A percentile compares a stretch with the other conserved stretches of the same genome.
Conservation (phyloP, 2,888 invertebrate genomes). For the Cotesia congregata region DNA sequence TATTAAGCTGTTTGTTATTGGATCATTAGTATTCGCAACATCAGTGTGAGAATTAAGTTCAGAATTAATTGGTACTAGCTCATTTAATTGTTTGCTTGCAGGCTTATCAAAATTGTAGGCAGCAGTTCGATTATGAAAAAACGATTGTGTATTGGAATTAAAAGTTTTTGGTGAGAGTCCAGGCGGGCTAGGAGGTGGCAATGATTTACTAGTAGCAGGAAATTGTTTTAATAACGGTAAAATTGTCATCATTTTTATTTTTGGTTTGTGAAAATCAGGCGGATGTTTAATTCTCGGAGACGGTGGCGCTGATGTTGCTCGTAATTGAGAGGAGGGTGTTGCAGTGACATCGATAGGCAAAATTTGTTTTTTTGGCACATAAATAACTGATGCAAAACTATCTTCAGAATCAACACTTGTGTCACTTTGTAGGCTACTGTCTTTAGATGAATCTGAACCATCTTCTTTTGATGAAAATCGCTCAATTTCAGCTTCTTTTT, state of each 20-base stretch:
- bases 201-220: conserved; percentile 74
- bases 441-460: conserved; percentile 90
- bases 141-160: conserved; percentile 32
- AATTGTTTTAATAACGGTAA: conserved; percentile 74
- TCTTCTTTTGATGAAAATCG: conserved; percentile 87
- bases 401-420: conserved; percentile 95
- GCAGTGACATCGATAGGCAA: conserved; percentile 69
- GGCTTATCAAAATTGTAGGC: conserved; percentile 21
- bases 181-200: conserved; percentile 67
- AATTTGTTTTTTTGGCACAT: conserved; percentile 84
- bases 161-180: conserved; percentile 60
- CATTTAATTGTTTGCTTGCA: conserved; percentile 8
- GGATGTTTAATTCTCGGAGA: conserved; percentile 82
- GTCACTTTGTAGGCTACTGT: conserved; percentile 92
- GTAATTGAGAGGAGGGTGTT: conserved; percentile 72
- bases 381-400: conserved; percentile 93
- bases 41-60: neutral
- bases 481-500: conserved; percentile 70
- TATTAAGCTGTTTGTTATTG: neutral
- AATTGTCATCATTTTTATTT: conserved; percentile 76
- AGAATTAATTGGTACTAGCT: conserved; percentile 3
- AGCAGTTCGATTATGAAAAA: conserved; percentile 27
- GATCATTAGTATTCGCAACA: neutral
- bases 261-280: conserved; percentile 77
- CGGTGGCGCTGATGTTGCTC: conserved; percentile 82